Conservation (phyloP, 2,113 vertebrate species). For the Tenebrosternarchus preto region DNA sequence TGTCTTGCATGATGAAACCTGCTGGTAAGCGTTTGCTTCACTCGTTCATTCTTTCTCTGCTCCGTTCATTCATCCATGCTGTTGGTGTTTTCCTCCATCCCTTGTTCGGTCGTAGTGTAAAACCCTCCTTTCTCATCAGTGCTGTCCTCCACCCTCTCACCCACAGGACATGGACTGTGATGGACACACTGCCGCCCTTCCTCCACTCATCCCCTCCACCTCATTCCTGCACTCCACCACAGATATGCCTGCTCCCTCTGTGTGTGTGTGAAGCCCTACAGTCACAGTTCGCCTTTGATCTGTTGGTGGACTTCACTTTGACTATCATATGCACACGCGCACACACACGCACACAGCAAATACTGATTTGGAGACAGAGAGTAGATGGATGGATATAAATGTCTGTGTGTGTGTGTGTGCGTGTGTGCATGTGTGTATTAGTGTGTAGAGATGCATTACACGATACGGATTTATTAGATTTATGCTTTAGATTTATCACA, state of each 20-base stretch:
- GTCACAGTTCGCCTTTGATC: constrained; percentile 7
- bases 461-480: background rate
- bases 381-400: background rate
- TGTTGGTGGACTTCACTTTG: background rate
- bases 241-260: background rate
- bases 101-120: constrained; percentile 30
- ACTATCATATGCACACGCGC: background rate
- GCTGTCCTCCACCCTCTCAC: too few species aligned
- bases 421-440: too few species aligned
- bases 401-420: background rate
- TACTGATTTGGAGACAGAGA: background rate
- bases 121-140: too few species aligned
- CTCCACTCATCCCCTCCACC: background rate
- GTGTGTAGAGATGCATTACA: background rate
- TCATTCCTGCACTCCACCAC: background rate
- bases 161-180: too few species aligned
- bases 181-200: background rate
- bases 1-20: constrained; percentile 7
- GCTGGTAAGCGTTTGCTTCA: constrained; percentile 6
- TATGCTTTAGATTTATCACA: constrained; percentile 12
- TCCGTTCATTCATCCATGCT: background rate
- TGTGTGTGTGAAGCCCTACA: background rate
- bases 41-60: background rate
- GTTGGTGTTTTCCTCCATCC: background rate
- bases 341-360: constrained; percentile 9